Percentiles rank a stretch among this genome's conserved stretches.
Evolutionary conservation across 2,797 vertebrate species (phyloP).

Genomic region (Spinibarbus caldwelli): DNA sequence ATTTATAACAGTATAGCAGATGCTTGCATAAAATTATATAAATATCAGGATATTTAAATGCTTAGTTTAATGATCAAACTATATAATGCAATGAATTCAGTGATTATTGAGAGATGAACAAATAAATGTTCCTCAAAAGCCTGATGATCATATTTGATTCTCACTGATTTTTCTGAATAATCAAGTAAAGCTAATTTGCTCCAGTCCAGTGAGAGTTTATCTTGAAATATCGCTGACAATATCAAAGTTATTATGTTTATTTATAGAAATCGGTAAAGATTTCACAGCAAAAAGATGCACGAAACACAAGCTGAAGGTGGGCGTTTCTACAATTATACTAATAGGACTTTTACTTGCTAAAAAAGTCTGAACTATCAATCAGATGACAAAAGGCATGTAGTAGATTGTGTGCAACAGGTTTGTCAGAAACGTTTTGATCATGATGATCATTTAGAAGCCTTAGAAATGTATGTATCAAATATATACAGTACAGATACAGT

Average conservation of each 20-base stretch:
- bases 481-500: background rate
- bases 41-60: background rate
- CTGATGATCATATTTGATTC: background rate
- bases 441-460: background rate
- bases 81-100: background rate
- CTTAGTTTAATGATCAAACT: background rate
- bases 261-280: background rate
- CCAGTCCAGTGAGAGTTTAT: background rate
- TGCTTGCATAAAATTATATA: background rate
- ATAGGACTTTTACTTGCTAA: background rate
- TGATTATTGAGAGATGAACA: no score
- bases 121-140: no score
- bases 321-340: background rate
- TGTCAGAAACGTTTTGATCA: background rate
- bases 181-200: background rate
- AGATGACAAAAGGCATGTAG: background rate
- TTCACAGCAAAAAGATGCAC: no score
- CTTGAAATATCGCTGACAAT: no score
- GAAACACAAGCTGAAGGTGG: background rate
- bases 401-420: background rate
- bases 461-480: background rate
- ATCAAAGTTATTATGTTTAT: background rate
- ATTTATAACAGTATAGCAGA: background rate
- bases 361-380: background rate
- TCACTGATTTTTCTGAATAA: no score